Evolutionary conservation across 2,888 invertebrate genomes (phyloP), one percentile per base, ranked within the genome.

Genomic region (Agrochola lychnidis): DNA sequence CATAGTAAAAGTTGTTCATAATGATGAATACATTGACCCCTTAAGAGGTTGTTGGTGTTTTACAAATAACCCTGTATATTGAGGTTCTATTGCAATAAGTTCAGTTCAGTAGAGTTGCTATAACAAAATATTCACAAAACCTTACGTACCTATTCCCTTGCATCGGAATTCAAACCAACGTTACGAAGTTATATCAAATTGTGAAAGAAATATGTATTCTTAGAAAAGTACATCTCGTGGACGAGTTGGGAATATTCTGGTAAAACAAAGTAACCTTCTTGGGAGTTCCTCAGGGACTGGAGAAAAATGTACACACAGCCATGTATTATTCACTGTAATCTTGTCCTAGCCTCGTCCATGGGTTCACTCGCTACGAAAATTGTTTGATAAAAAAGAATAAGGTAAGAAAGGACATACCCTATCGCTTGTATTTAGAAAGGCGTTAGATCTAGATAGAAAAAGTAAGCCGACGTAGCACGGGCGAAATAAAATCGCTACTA

Each of bases 301-400:
- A 68, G 85, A 84, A 77, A 81, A 71, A 70, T 72, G n/a, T 78
- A 70, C 69, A 59, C 51, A 71, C 57, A 45, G 51, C 10, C 53
- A 85, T 85, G 48, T 82, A 76, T 81, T 83, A 81, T 86, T 78
- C 61, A 78, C 63, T 57, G 36, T 62, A 74, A 74, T 77, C 56
- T 40, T 19, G 51, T 69, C 45, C 64, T 73, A 51, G 63, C 63
- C 71, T 67, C 16, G 30, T 51, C 16, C 53, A 61, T 51, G 68
- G 57, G 68, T 82, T 45, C 19, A 25, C 42, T 36, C 9, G 62
- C 42, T 36, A 25, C 14, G n/a, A 51, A 68, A 53, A 68, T 57
- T 56, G 36, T 82, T 25, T 45, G 19, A 51, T 53, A n/a, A 4
- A 68, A 36, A 63, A 36, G 1, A 25, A 62, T 30, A 10, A 0